These are phyloP conservation scores for Argentina silus DNA, from an alignment of 2,797 vertebrate genomes.

Conservation along the genomic window DNA sequence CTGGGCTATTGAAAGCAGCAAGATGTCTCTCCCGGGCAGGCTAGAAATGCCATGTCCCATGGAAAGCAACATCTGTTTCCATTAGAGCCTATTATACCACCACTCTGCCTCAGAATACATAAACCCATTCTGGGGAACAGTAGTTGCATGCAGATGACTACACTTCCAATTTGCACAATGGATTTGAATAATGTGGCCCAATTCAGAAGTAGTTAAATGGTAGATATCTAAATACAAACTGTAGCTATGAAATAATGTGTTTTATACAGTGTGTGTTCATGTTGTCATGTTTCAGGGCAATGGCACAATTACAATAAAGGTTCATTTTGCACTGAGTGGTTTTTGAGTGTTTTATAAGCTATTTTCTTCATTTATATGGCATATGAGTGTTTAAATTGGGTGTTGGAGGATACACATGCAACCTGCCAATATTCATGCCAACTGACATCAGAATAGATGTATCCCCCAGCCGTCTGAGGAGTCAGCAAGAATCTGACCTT, in stretches of 20 bases:
- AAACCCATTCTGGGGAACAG: constrained; percentile 41
- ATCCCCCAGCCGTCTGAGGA: no score
- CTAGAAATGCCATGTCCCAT: constrained; percentile 54
- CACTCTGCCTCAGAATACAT: constrained; percentile 59
- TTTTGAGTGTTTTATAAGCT: no score
- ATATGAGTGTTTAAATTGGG: not conserved
- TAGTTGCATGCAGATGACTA: constrained; percentile 69
- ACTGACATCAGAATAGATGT: not conserved
- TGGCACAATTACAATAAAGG: no score
- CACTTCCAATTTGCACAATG: constrained; percentile 64
- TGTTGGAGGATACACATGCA: not conserved
- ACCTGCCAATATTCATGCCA: not conserved
- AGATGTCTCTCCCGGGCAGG: constrained; percentile 45
- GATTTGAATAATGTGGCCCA: no score
- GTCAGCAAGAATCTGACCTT: not conserved
- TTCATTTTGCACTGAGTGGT: no score
- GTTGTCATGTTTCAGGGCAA: no score
- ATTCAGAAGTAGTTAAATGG: no score
- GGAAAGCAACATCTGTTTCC: constrained; percentile 39
- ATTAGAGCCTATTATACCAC: constrained; percentile 53
- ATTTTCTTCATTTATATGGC: no score
- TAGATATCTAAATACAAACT: no score
- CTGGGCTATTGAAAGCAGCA: constrained; percentile 42
- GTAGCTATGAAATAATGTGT: no score
- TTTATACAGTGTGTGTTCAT: no score